Evolutionary conservation across 2,888 invertebrate genomes (phyloP).

Genomic region (Ctena decussata): DNA sequence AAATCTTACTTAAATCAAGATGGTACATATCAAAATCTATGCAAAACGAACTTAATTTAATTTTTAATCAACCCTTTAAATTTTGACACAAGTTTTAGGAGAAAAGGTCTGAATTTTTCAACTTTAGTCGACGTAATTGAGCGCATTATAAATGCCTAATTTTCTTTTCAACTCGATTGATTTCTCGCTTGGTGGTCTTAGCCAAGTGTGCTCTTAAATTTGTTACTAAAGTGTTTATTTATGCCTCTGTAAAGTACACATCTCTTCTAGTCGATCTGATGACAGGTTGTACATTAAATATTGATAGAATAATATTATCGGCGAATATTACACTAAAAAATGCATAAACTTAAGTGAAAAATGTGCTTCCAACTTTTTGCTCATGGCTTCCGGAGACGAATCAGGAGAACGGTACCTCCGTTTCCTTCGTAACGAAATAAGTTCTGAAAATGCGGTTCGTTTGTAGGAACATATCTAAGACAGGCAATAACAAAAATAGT

Average conservation of each 20-base stretch:
- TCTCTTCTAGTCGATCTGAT: background rate
- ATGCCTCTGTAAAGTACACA: background rate
- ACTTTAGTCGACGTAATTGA: slow-evolving; percentile 8
- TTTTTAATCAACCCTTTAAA: slow-evolving; percentile 8
- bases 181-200: background rate
- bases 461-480: no score
- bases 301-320: background rate
- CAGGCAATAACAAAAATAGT: no score
- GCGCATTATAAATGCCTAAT: slow-evolving; percentile 21
- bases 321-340: no score
- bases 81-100: background rate
- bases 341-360: no score
- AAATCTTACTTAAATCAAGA: background rate
- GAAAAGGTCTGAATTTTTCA: background rate
- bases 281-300: background rate
- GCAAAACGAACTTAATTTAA: background rate
- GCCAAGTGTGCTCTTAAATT: background rate
- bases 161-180: slow-evolving; percentile 15
- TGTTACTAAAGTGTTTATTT: background rate
- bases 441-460: no score
- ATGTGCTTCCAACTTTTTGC: no score
- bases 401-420: no score
- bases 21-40: background rate
- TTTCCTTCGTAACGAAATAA: no score
- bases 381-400: no score